Conservation (phyloP, 2,888 invertebrate genomes). For the Melanchra persicariae region DNA sequence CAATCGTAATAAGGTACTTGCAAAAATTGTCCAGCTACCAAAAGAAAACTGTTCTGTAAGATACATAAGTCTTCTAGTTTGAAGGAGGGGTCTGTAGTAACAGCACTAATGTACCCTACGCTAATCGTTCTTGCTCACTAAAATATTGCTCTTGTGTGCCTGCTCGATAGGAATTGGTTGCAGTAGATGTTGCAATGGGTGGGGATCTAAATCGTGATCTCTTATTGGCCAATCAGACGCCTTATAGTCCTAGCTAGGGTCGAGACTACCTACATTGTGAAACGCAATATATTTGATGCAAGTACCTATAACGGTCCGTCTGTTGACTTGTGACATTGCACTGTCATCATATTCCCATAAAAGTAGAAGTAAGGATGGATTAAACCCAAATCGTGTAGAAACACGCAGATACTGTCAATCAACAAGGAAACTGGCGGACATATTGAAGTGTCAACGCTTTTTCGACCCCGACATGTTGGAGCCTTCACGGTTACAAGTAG, state of each 20-base stretch:
- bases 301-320: background rate
- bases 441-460: constrained; percentile 49
- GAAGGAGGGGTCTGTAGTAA: too few relatives aligned
- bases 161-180: background rate
- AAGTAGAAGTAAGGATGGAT: background rate
- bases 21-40: too few relatives aligned
- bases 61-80: too few relatives aligned
- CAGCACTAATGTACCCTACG: too few relatives aligned
- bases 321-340: background rate
- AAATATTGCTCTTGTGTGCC: too few relatives aligned
- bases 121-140: too few relatives aligned
- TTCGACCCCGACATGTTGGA: constrained; percentile 47
- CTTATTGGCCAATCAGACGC: background rate
- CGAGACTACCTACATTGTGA: background rate
- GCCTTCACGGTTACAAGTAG: constrained; percentile 9
- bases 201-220: background rate
- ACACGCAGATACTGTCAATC: constrained; percentile 12
- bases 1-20: too few relatives aligned
- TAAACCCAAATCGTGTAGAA: constrained; percentile 5
- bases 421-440: constrained; percentile 32
- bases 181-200: background rate
- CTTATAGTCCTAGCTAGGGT: background rate
- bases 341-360: background rate
- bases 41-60: too few relatives aligned
- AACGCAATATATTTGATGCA: background rate